These are phyloP conservation scores for Busarellus nigricollis DNA, from an alignment of 2,797 vertebrate genomes.

Conservation along the genomic window DNA sequence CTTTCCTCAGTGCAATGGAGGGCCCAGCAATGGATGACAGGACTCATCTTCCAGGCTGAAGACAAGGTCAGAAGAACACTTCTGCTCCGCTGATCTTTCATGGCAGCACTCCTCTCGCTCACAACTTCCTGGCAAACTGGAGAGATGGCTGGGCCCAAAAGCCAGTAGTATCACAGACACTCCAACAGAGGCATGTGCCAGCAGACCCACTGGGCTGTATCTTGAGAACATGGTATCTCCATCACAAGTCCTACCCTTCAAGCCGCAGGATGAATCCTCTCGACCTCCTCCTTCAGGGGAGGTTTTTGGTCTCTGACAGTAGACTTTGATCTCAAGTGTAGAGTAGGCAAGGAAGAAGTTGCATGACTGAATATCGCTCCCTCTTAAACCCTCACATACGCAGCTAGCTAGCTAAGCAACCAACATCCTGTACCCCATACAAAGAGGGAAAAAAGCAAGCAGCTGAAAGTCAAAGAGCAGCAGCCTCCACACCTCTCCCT, in stretches of 20 bases:
- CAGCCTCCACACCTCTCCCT: not conserved
- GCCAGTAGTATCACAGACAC: accelerated
- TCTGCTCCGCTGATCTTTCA: not conserved
- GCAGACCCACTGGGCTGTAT: not conserved
- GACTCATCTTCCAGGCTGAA: not conserved
- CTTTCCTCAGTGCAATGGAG: not conserved
- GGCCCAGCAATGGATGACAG: accelerated
- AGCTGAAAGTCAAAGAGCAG: not conserved
- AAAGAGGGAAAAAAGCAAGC: not conserved
- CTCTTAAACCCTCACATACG: accelerated
- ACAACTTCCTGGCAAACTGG: not conserved
- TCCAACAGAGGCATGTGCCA: not conserved
- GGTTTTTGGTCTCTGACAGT: not conserved
- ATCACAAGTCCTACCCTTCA: not conserved
- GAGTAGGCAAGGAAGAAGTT: not conserved
- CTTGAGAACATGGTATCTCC: not conserved
- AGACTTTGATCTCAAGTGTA: not conserved
- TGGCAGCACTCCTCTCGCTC: not conserved
- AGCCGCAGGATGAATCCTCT: not conserved
- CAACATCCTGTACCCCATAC: not conserved
- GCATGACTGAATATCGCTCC: not conserved
- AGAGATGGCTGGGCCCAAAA: not conserved
- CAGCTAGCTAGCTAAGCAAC: not conserved
- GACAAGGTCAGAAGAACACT: not conserved
- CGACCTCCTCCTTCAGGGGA: not conserved